Evolutionary conservation across 2,797 vertebrate genomes (phyloP).

Genomic region (Lepus oiostolus): DNA sequence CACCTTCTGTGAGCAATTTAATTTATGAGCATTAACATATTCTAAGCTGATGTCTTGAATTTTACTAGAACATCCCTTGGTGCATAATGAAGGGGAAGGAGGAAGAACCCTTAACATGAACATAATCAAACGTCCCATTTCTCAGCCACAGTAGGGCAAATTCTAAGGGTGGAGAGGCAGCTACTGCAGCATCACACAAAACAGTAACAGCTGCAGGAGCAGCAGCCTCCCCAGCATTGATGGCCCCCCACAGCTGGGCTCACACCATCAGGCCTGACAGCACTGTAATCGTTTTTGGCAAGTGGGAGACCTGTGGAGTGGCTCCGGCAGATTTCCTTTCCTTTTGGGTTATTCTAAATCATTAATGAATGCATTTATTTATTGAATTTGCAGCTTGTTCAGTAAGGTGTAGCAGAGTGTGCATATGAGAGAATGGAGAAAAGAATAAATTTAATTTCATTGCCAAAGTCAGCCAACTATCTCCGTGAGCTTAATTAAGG

Average conservation of each 20-base stretch:
- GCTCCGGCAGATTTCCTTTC: conserved; percentile 69
- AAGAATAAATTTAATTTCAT: conserved; percentile 69
- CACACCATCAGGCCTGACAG: conserved; percentile 40
- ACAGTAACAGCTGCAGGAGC: conserved; percentile 23
- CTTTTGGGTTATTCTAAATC: conserved; percentile 75
- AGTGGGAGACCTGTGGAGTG: conserved; percentile 58
- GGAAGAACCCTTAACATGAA: conserved; percentile 60
- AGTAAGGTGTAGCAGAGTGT: conserved; percentile 65
- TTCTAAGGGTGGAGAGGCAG: conserved; percentile 34
- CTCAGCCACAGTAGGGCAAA: conserved; percentile 5
- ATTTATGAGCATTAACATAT: conserved; percentile 84
- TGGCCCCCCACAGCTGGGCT: neutral
- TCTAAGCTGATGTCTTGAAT: conserved; percentile 80
- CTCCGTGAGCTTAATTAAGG: conserved; percentile 62
- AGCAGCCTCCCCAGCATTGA: neutral
- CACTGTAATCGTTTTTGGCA: conserved; percentile 49
- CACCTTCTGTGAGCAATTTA: conserved; percentile 84
- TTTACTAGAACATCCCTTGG: conserved; percentile 70
- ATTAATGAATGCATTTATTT: conserved; percentile 84
- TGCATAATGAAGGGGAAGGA: conserved; percentile 66
- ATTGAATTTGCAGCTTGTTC: conserved; percentile 82
- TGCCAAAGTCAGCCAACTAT: conserved; percentile 63
- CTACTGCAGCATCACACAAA: neutral
- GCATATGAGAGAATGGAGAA: conserved; percentile 63
- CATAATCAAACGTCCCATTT: conserved; percentile 58